Evolutionary conservation across 2,797 vertebrate species (phyloP).

Genomic region (Podarcis siculus): DNA sequence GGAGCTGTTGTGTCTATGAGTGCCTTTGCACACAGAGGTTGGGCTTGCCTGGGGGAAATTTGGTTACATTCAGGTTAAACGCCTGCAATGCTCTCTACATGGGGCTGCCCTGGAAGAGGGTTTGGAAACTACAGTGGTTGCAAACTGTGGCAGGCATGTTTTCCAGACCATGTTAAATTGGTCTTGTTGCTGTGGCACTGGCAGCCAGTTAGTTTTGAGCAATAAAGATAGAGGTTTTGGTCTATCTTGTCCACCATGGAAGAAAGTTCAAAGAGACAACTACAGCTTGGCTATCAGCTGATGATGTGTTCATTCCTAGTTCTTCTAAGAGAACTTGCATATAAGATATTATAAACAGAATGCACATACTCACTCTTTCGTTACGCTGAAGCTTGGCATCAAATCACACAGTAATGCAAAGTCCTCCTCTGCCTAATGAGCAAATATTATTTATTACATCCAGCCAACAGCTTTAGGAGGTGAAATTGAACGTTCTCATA

Average conservation of each 20-base stretch:
- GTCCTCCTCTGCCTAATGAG: not conserved
- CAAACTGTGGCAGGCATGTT: not conserved
- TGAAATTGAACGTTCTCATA: not conserved
- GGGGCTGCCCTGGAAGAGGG: no score
- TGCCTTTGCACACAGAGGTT: no score
- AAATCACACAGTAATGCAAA: not conserved
- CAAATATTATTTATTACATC: slow-evolving; percentile 11
- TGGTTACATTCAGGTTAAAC: no score
- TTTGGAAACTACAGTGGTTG: not conserved
- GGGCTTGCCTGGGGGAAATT: no score
- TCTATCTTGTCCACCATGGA: not conserved
- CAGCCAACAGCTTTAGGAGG: not conserved
- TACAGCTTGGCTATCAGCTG: not conserved
- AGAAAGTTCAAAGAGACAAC: not conserved
- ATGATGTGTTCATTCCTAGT: not conserved
- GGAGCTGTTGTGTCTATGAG: no score
- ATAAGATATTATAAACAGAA: not conserved
- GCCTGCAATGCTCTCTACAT: no score
- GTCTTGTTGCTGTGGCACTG: not conserved
- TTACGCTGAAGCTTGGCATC: not conserved
- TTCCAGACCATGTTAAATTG: not conserved
- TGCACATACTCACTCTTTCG: not conserved
- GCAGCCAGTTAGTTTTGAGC: not conserved
- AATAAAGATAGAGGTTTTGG: not conserved
- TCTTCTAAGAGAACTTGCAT: not conserved